Conservation (phyloP, 2,113 vertebrate species). For the Nanorana parkeri region DNA sequence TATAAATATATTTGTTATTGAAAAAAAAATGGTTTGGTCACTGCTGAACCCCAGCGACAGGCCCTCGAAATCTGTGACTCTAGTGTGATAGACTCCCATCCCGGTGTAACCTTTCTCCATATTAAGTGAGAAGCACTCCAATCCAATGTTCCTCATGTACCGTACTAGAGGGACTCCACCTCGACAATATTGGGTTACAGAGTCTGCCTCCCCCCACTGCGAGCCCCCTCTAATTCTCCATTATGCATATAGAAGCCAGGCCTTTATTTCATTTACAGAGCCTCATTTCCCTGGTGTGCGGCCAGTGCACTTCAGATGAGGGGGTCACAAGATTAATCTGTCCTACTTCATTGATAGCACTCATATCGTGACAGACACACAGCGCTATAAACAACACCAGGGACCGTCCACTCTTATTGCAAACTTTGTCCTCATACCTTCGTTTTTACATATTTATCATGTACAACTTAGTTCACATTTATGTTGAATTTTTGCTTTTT, state of each 20-base stretch:
- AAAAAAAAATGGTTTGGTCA: no score
- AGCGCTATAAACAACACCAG: no score
- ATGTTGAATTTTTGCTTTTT: no score
- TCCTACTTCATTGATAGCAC: neutral
- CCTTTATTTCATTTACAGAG: slow-evolving; percentile 19
- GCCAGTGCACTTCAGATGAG: neutral
- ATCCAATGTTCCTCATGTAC: neutral
- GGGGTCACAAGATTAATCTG: neutral
- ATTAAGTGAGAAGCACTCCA: neutral
- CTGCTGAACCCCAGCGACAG: no score
- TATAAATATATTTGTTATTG: no score
- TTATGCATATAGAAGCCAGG: slow-evolving; percentile 13
- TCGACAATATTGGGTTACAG: slow-evolving; percentile 4
- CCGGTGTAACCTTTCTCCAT: neutral
- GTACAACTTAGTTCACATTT: no score
- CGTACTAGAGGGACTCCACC: neutral
- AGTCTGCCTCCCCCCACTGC: neutral
- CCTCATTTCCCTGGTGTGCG: slow-evolving; percentile 8
- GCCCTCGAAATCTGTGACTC: no score
- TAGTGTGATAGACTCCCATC: no score
- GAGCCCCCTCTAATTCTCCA: neutral
- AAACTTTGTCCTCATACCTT: no score
- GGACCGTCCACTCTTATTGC: no score
- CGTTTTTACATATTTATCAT: no score
- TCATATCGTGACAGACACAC: neutral